Evolutionary conservation across 2,797 vertebrate species (phyloP), one percentile per base, ranked within the genome.

Genomic region (Megaceryle alcyon): DNA sequence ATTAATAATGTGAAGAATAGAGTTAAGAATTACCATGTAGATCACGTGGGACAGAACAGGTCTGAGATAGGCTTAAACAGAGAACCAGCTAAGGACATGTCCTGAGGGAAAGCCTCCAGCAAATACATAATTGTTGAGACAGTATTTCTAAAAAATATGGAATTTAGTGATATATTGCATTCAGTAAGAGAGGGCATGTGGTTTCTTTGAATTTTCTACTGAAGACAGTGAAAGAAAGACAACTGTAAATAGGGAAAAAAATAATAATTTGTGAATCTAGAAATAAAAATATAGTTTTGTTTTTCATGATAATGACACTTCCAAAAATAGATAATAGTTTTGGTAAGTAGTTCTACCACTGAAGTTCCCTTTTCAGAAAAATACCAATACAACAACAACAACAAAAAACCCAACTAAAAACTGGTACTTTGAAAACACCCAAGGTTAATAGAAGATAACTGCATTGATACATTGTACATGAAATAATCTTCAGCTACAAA

Each of bases 81-180:
- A 84, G 26, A 88, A 82, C 25, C 8, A 71, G 18, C n/a, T 80
- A 92, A 92, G 71, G 56, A 77, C 41, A 75, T 44, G 25, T 37
- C 83, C 56, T 75, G 76, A 80, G 77, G 73, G 84, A 89, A 95
- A 96, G 69, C 89, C 63, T 90, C 18, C 35, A 85, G 92, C 54
- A 82, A 89, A 86, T 26, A 37, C 5, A 66, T 66, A 49, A 69
- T 56, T 78, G 4, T 86, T 93, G 80, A 82, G 43, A 94, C 35
- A 71, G 12, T 43, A 85, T 44, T 39, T 66, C 64, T 71, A 63
- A 66, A 82, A 87, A 82, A 80, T n/a, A 29, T 4, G 10, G 25
- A 44, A 90, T 94, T 68, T 51, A 75, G 78, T 91, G 29, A 79
- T 49, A 66, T 49, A 43, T 12, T 93, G 61, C 31, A 44, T 23